A percentile compares a stretch with the other conserved stretches of the same genome.
Evolutionary conservation across 2,888 invertebrate genomes (phyloP).

Genomic region (Acrocyrtus sp.): DNA sequence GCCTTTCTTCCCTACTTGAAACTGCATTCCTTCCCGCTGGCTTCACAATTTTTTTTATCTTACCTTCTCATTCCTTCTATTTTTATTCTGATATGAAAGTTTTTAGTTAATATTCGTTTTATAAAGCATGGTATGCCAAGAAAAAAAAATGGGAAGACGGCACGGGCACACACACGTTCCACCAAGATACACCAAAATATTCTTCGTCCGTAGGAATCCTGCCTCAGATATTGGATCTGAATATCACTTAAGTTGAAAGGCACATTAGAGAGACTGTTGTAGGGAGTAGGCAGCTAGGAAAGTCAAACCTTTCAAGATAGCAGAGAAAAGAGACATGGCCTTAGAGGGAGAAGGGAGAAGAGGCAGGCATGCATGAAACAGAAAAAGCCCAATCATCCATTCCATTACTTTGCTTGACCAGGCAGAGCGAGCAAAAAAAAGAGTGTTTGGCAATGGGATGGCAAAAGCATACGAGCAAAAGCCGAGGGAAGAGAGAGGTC

Average conservation of each 20-base stretch:
- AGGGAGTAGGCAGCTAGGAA: no score
- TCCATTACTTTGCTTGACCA: slow-evolving; percentile 45
- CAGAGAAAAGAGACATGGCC: no score
- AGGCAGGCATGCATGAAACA: slow-evolving; percentile 16
- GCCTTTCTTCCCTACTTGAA: no score
- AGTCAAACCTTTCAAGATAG: not conserved
- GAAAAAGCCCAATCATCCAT: slow-evolving; percentile 44
- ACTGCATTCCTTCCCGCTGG: no score
- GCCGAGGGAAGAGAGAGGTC: slow-evolving; percentile 17
- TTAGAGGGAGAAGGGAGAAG: no score
- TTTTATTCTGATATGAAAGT: slow-evolving; percentile 10
- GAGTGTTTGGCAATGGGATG: not conserved
- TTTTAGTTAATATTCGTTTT: not conserved
- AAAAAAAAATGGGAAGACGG: no score
- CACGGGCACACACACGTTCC: no score
- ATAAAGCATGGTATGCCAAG: no score
- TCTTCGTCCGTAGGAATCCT: no score
- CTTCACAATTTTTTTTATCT: slow-evolving; percentile 14
- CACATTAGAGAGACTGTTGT: not conserved
- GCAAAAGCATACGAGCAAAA: not conserved
- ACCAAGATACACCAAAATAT: no score
- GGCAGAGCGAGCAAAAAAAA: not conserved
- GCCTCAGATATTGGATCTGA: no score
- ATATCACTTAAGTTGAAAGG: not conserved
- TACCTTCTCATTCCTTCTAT: not conserved